Evolutionary conservation across 2,797 vertebrate genomes (phyloP).

Genomic region (Sebastes dallii): DNA sequence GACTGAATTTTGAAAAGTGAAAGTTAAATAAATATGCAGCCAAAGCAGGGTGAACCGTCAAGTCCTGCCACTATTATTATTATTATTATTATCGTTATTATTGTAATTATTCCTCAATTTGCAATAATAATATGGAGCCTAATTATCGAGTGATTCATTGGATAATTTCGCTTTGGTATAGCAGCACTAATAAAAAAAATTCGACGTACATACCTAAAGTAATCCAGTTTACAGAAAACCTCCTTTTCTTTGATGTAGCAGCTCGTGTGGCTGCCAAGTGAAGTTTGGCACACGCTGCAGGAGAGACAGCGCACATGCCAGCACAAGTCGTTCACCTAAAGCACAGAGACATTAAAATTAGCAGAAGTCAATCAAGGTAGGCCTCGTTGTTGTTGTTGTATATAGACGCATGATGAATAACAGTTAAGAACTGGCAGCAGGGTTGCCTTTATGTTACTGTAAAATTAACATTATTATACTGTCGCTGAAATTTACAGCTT

Average conservation of each 20-base stretch:
- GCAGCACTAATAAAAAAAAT: background rate
- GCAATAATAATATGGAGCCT: background rate
- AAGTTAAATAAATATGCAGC: background rate
- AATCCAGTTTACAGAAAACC: constrained; percentile 97
- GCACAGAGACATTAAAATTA: constrained; percentile 39
- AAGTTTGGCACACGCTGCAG: constrained; percentile 93
- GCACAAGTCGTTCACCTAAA: constrained; percentile 94
- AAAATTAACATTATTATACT: no score
- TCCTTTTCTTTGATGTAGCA: constrained; percentile 97
- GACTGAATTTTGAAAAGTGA: background rate
- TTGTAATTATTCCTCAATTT: background rate
- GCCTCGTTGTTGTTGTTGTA: background rate
- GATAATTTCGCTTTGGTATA: background rate
- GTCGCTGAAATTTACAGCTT: no score
- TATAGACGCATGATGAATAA: background rate
- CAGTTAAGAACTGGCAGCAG: no score
- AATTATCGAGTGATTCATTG: background rate
- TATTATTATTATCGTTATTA: background rate
- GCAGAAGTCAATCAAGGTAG: constrained; percentile 2
- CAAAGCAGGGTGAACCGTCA: background rate
- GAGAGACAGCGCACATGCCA: constrained; percentile 97
- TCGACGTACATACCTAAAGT: constrained; percentile 88
- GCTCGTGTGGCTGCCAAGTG: constrained; percentile 92
- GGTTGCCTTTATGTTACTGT: no score
- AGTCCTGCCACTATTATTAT: background rate